Base-by-base conservation (phyloP, 2,888 invertebrate genomes). In the Drosophila neoperkinsi region DNA sequence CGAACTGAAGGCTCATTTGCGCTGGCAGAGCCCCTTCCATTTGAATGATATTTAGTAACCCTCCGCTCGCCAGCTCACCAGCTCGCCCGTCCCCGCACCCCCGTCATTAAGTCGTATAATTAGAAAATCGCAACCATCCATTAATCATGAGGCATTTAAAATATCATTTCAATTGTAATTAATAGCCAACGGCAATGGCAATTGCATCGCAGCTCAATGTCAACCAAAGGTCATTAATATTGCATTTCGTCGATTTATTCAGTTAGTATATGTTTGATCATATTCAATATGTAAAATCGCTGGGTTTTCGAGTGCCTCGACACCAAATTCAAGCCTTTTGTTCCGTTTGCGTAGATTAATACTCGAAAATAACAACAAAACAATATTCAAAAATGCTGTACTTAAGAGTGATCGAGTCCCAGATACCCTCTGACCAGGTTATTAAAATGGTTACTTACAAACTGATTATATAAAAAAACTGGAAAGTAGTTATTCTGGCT, bases 91-190 rank as follows among this genome's bases (percentile, higher is more conserved):
- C 30, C 18, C 34, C 18, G 30, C 31, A 5, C 25, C 18, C 31
- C 11, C 38, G 10, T 10, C 18, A 16, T 28, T 46, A 51, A 51
- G 60, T 64, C 50, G 55, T 57, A 74, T 86, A 86, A 86, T 86
- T 90, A 90, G 89, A 86, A 79, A 88, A 88, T 83, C 84, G 86
- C 71, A 81, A 73, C 53, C 52, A 31, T 57, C 68, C 88, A 86
- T 86, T 88, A 88, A 86, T 86, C 85, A 86, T 58, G 51, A 38
- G 58, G 79, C 90, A 86, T 88, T 86, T 86, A 78, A 86, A 90
- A 83, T 84, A 90, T 86, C 86, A 69, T 88, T 86, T 86, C 81
- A 81, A 74, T 58, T 71, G 88, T 90, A 83, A 85, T 90, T 85
- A 85, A 85, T 88, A 83, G 84, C 88, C 77, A 38, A 55, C 67